phyloP scores from a whole-genome alignment of 1,140 invertebrate species.

The Cydia fagiglandana region DNA sequence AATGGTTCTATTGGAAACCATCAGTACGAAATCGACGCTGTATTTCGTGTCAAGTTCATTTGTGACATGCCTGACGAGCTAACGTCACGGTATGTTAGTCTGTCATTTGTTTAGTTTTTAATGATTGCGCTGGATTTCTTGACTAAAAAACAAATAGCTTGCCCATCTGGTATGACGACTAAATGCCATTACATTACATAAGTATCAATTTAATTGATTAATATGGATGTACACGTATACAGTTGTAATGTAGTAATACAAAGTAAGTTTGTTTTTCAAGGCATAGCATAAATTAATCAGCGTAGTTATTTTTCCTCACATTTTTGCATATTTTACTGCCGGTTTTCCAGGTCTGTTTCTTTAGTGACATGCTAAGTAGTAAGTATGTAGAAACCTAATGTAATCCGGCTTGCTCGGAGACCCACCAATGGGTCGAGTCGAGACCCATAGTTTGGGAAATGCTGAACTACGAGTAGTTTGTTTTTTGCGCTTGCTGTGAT shows the following conservation, averaged over 20 bases:
- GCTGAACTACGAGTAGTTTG: too few species aligned
- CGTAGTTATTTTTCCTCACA: conserved; percentile 39
- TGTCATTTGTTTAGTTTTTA: conserved; percentile 26
- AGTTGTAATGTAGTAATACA: neutral
- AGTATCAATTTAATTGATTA: neutral
- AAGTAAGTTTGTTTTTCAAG: conserved; percentile 39
- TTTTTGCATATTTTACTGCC: conserved; percentile 49
- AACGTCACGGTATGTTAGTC: conserved; percentile 39
- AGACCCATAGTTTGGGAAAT: too few species aligned
- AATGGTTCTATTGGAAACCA: conserved; percentile 35
- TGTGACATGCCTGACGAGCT: conserved; percentile 44
- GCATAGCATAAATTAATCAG: conserved; percentile 42
- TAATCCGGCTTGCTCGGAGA: too few species aligned
- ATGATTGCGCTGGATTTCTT: neutral
- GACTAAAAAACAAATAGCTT: neutral
- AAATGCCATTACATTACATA: neutral
- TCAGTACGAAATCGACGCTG: conserved; percentile 41
- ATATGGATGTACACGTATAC: neutral
- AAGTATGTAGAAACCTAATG: conserved; percentile 42
- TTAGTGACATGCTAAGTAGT: conserved; percentile 48
- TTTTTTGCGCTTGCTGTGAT: too few species aligned
- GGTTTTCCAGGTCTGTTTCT: conserved; percentile 51
- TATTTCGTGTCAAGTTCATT: conserved; percentile 43
- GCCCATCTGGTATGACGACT: neutral
- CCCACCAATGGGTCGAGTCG: too few species aligned